A percentile compares a stretch with the other conserved stretches of the same genome.
Evolutionary conservation across 2,888 invertebrate species (phyloP).

Genomic region (Homarus gammarus): DNA sequence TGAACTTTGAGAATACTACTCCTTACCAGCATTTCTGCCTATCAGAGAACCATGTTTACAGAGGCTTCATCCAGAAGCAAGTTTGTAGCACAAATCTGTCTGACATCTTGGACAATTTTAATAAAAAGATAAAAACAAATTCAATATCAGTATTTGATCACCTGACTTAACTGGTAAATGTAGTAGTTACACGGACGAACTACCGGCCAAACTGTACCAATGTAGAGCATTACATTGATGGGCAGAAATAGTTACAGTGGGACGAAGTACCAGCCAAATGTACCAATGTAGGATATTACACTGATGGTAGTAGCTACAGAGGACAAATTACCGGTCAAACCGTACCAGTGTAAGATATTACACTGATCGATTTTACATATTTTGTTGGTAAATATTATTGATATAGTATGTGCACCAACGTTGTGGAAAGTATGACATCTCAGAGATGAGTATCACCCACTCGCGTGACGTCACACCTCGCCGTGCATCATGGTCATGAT

Average conservation of each 20-base stretch:
- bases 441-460: constrained; percentile 43
- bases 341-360: background rate
- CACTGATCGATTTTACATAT: background rate
- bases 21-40: too few relatives aligned
- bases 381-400: background rate
- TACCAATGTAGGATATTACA: background rate
- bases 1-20: too few relatives aligned
- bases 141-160: background rate
- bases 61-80: background rate
- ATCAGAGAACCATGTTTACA: too few relatives aligned
- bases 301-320: background rate
- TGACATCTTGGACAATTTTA: background rate
- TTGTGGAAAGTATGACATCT: background rate
- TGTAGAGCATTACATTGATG: background rate
- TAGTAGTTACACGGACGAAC: background rate
- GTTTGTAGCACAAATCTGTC: background rate
- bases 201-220: background rate
- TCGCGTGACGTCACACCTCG: constrained; percentile 75
- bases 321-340: background rate
- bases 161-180: background rate
- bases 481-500: constrained; percentile 75
- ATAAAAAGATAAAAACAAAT: too few relatives aligned
- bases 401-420: background rate
- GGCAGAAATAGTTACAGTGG: background rate
- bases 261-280: background rate